Evolutionary conservation across 2,797 vertebrate species (phyloP).

Genomic region (Poecilia velifera): DNA sequence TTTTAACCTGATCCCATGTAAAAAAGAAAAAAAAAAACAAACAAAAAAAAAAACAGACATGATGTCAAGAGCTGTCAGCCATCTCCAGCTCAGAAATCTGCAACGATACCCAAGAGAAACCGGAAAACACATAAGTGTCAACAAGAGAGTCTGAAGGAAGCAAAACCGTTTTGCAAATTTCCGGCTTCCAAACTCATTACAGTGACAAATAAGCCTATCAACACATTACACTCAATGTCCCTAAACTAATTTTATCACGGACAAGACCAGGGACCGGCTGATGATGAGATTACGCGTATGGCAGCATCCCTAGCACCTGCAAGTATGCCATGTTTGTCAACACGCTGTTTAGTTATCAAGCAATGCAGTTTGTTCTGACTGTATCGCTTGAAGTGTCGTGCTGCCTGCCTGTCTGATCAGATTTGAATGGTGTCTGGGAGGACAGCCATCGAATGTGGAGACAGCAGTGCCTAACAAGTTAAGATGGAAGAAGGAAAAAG

Average conservation of each 20-base stretch:
- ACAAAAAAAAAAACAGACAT: slow-evolving; percentile 8
- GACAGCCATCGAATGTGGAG: slow-evolving; percentile 34
- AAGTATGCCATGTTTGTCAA: slow-evolving; percentile 47
- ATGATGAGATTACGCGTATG: slow-evolving; percentile 60
- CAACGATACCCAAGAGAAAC: slow-evolving; percentile 13
- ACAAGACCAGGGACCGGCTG: slow-evolving; percentile 48
- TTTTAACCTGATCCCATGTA: slow-evolving; percentile 5
- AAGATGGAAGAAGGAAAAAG: slow-evolving; percentile 42
- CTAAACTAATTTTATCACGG: slow-evolving; percentile 55
- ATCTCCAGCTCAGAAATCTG: slow-evolving; percentile 7
- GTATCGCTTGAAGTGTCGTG: slow-evolving; percentile 45
- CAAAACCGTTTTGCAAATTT: slow-evolving; percentile 34
- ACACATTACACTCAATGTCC: slow-evolving; percentile 58
- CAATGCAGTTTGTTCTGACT: slow-evolving; percentile 57
- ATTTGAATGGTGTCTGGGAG: slow-evolving; percentile 46
- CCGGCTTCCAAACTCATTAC: slow-evolving; percentile 51
- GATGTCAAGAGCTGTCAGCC: slow-evolving; percentile 15
- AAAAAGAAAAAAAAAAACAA: background rate
- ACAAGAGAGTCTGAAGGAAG: slow-evolving; percentile 21
- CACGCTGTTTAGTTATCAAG: slow-evolving; percentile 35
- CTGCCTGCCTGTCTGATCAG: slow-evolving; percentile 51
- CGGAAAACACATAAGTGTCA: slow-evolving; percentile 16
- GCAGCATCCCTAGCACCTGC: slow-evolving; percentile 46
- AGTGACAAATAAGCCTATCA: slow-evolving; percentile 65
- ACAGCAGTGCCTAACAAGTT: slow-evolving; percentile 40